A percentile compares a stretch with the other conserved stretches of the same genome.
Conservation (phyloP, 1,140 invertebrate genomes). For the Drosophila ercepeae region DNA sequence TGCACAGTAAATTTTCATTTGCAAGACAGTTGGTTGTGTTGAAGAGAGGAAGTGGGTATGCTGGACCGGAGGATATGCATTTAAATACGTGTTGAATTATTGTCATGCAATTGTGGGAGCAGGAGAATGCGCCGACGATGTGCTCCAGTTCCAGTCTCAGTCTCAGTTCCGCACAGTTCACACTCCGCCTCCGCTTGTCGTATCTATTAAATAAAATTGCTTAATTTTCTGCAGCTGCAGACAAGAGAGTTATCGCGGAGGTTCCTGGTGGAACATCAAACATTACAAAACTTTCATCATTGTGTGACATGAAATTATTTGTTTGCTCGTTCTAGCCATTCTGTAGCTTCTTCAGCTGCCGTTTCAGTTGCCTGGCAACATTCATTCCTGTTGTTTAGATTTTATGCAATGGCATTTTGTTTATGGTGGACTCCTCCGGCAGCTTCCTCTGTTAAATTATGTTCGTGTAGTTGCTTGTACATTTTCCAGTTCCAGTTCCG, state of each 20-base stretch:
- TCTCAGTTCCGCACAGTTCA: neutral
- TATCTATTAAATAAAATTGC: conserved; percentile 80
- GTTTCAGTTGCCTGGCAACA: conserved; percentile 55
- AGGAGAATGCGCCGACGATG: conserved; percentile 57
- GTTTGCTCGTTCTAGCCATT: conserved; percentile 44
- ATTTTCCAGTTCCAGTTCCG: conserved; percentile 7
- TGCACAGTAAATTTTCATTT: conserved; percentile 80
- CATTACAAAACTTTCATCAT: conserved; percentile 79
- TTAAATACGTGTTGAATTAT: conserved; percentile 82
- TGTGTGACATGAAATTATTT: conserved; percentile 80
- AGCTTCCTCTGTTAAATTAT: conserved; percentile 36
- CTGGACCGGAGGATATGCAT: conserved; percentile 51
- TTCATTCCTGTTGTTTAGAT: conserved; percentile 80
- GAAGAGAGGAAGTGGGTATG: conserved; percentile 11
- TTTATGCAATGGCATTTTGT: conserved; percentile 71
- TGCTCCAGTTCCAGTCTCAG: conserved; percentile 43
- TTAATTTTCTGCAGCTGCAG: conserved; percentile 72
- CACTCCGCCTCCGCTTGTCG: conserved; percentile 21
- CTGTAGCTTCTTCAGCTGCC: conserved; percentile 4
- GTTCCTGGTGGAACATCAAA: conserved; percentile 54
- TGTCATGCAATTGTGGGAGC: conserved; percentile 59
- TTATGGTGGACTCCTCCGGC: conserved; percentile 51
- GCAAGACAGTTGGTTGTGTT: conserved; percentile 57
- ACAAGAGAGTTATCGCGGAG: conserved; percentile 7
- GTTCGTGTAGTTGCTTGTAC: conserved; percentile 15